Percentiles rank a stretch among this genome's conserved stretches.
These are phyloP conservation scores for Notarius lentiginosus DNA, from an alignment of 2,113 vertebrate species.

Conservation along the genomic window DNA sequence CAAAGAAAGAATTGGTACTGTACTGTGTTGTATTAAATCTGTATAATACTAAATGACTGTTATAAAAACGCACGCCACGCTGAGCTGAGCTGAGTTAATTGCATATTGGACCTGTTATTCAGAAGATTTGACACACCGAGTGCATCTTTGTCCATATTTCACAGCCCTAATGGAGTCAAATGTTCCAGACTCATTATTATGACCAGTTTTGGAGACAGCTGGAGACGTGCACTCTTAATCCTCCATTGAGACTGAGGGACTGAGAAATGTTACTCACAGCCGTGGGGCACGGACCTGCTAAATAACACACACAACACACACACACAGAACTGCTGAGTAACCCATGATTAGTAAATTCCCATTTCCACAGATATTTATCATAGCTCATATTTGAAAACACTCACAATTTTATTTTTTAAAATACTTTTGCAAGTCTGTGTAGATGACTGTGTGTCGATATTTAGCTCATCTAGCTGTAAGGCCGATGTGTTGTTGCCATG, in stretches of 20 bases:
- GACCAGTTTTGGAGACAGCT: slow-evolving; percentile 18
- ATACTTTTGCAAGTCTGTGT: not conserved
- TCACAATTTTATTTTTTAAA: not conserved
- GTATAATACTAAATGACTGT: not conserved
- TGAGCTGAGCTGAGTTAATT: not conserved
- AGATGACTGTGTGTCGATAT: not conserved
- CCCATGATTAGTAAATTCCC: not conserved
- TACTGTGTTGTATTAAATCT: not conserved
- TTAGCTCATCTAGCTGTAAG: not conserved
- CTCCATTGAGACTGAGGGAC: slow-evolving; percentile 25
- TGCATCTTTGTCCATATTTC: not conserved
- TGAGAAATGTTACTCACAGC: slow-evolving; percentile 38
- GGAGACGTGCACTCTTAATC: slow-evolving; percentile 14
- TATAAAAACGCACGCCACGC: not conserved
- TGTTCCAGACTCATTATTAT: not conserved
- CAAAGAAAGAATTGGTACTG: no score
- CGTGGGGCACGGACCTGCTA: slow-evolving; percentile 23
- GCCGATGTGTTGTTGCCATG: no score
- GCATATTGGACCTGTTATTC: not conserved
- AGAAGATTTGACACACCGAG: not conserved
- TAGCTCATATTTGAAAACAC: not conserved
- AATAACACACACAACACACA: slow-evolving; percentile 7
- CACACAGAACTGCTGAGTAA: slow-evolving; percentile 23
- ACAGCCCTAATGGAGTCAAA: slow-evolving; percentile 22
- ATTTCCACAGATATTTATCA: not conserved